Base-by-base conservation (phyloP, 2,888 invertebrate genomes). In the Habroteleia sp. region DNA sequence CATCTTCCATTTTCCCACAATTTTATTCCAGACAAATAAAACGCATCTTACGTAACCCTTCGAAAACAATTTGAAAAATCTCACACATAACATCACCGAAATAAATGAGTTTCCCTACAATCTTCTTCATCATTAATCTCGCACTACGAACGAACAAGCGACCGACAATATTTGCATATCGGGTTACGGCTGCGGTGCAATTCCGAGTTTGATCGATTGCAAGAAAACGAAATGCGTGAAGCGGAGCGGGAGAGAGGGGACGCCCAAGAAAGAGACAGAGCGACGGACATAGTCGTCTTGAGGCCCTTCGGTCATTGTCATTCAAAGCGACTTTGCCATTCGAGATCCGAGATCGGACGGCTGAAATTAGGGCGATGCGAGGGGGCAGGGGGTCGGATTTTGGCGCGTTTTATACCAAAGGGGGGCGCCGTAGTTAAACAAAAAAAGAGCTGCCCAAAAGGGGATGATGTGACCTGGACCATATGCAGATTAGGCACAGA, bases 131-230 rank as follows among this genome's bases (percentile, higher is more conserved):
- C 87, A 87, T 87, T 85, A 87, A 87, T 87, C 87, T 87, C 84
- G 76, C 75, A 77, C 72, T 71, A 48, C 56, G 74, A 81, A 83
- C 41, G 65, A 31, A 17, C 42, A 17, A 10, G 84, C 83, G 81
- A 83, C 80, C 77, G 80, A 83, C 81, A 88, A 87, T 88, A 87
- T 88, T 88, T 86, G 87, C 87, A 88, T 88, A 88, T 88, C 86
- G 84, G 84, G 86, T 88, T 83, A 80, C 84, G 68, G 29, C 77
- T 37, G 48, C 68, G 58, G 48, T 60, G 75, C 65, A 76, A 79
- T 80, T 81, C 78, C 69, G 71, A 75, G 42, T 76, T 77, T 74
- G 80, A 80, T 79, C 78, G 77, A 73, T 77, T 72, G 63, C 52
- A 41, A 46, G 44, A 60, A 65, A 42, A 68, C 65, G 69, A 50